Percentiles rank a stretch among this genome's conserved stretches.
phyloP scores from a whole-genome alignment of 2,113 vertebrate species.

The Dolichallabes microphthalmus region DNA sequence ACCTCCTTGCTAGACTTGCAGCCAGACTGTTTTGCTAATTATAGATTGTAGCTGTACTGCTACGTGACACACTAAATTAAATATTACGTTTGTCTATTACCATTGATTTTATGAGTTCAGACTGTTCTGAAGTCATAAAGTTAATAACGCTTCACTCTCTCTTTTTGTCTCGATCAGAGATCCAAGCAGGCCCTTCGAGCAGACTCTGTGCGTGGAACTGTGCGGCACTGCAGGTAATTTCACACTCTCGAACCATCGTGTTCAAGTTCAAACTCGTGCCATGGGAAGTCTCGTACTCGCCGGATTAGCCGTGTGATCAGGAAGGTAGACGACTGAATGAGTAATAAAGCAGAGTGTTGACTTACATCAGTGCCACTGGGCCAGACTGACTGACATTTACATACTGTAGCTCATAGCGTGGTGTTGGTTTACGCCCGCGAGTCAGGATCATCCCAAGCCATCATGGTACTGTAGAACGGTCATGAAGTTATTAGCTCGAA shows the following conservation, averaged over 20 bases:
- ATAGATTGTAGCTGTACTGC: slow-evolving; percentile 30
- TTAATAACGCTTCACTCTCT: slow-evolving; percentile 29
- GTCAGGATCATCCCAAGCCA: neutral
- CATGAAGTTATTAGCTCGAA: neutral
- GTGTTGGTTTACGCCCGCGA: neutral
- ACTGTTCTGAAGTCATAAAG: neutral
- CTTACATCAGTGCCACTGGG: slow-evolving; percentile 9
- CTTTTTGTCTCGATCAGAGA: slow-evolving; percentile 63
- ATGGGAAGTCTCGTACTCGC: slow-evolving; percentile 7
- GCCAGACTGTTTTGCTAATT: slow-evolving; percentile 40
- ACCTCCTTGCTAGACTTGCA: slow-evolving; percentile 24
- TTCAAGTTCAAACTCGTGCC: slow-evolving; percentile 34
- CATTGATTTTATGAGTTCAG: neutral
- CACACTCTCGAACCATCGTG: slow-evolving; percentile 12
- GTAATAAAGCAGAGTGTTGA: slow-evolving; percentile 27
- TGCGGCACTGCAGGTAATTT: slow-evolving; percentile 94
- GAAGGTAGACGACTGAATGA: slow-evolving; percentile 23
- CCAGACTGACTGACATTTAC: slow-evolving; percentile 27
- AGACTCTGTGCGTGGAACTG: slow-evolving; percentile 86
- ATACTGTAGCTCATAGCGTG: neutral
- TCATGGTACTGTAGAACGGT: neutral
- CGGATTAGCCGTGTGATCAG: neutral
- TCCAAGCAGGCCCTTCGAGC: slow-evolving; percentile 84
- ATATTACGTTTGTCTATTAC: neutral
- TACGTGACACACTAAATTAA: neutral